Base-by-base conservation (phyloP, 2,113 vertebrate genomes). In the Athene cunicularia region DNA sequence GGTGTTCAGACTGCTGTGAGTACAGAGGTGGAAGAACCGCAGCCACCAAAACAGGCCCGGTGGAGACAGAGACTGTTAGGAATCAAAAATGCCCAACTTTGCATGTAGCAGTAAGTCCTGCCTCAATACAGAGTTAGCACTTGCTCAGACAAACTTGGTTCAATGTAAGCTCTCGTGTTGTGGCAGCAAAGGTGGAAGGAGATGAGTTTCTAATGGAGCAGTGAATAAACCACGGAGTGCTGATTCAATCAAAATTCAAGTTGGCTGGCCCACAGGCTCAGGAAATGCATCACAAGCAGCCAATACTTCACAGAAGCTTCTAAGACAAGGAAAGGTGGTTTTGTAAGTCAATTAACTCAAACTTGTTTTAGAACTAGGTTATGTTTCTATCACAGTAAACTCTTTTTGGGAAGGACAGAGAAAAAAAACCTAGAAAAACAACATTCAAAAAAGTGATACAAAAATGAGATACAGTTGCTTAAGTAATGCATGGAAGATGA, bases 401-500 rank as follows among this genome's bases (percentile, higher is more conserved):
- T 8, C 14, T 74, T 72, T 83, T 37, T 18, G 33, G 21, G 26
- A 79, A 89, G 37, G 47, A 28, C 53, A 88, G 26, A 50, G 50
- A 8, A 16, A 59, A 93, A 49, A 80, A 64, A 37, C 27, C 21
- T 4, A 62, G 37, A 66, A 14, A 45, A 82, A 55, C 5, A 50
- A 9, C 28, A 52, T 63, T 80, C 28, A 19, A 92, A 52, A 91
- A 93, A 59, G 12, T 70, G n/a, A 86, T 62, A 58, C 14, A 71
- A 62, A 81, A 93, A 32, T 75, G n/a, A 96, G 45, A 71, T 90
- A 19, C 70, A 9, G 15, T 64, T 92, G 55, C 63, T 55, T 68
- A 92, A 96, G 64, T 52, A 95, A 91, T 73, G 59, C 11, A 85
- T 50, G 73, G 70, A 55, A 89, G 74, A 93, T 74, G 63, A 93